These are phyloP conservation scores for Acromyrmex heyeri DNA, from an alignment of 1,140 invertebrate genomes.

Conservation along the genomic window DNA sequence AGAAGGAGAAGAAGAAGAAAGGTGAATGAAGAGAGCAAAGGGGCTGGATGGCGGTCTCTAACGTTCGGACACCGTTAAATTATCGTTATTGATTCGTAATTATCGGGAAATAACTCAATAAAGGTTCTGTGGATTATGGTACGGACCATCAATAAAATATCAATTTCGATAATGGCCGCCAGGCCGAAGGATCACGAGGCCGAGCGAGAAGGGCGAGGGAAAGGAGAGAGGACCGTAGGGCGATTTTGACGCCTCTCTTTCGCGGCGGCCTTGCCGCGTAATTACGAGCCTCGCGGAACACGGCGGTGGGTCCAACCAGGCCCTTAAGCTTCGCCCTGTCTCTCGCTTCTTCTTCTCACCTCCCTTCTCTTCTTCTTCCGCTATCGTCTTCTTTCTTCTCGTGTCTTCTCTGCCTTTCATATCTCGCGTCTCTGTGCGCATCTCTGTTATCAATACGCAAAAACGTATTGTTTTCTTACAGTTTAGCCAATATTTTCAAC, in stretches of 20 bases:
- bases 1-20: slow-evolving; percentile 39
- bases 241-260: slow-evolving; percentile 83
- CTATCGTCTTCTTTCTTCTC: slow-evolving; percentile 41
- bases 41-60: slow-evolving; percentile 48
- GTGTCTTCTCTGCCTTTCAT: neutral
- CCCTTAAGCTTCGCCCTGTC: slow-evolving; percentile 65
- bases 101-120: slow-evolving; percentile 85
- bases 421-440: neutral
- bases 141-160: slow-evolving; percentile 85
- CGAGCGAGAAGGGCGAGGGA: slow-evolving; percentile 24
- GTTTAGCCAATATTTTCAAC: neutral
- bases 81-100: slow-evolving; percentile 84
- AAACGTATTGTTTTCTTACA: neutral
- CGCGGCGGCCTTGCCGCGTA: slow-evolving; percentile 82
- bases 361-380: slow-evolving; percentile 45
- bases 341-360: slow-evolving; percentile 51
- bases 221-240: slow-evolving; percentile 57
- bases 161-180: slow-evolving; percentile 85
- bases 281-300: slow-evolving; percentile 86
- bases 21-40: slow-evolving; percentile 59
- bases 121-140: slow-evolving; percentile 75
- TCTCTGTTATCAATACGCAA: slow-evolving; percentile 27
- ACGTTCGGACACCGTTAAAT: slow-evolving; percentile 77
- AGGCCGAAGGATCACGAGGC: slow-evolving; percentile 70
- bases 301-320: slow-evolving; percentile 84